Evolutionary conservation across 2,888 invertebrate species (phyloP).

Genomic region (Papilio gigon): DNA sequence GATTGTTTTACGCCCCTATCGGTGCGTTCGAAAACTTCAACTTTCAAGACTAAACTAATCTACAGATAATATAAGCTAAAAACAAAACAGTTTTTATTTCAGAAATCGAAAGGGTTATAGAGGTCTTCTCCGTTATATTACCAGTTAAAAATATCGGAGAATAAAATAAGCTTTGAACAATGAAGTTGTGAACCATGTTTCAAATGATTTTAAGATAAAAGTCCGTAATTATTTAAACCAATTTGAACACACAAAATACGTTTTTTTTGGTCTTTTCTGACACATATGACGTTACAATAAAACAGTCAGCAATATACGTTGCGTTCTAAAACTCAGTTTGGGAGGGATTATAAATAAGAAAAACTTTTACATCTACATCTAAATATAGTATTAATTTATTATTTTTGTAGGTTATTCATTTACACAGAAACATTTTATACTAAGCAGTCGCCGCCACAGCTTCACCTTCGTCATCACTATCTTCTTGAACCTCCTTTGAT

Average conservation of each 20-base stretch:
- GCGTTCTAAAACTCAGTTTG: constrained; percentile 17
- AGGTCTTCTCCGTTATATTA: background rate
- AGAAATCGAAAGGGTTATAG: background rate
- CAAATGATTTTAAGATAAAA: no score
- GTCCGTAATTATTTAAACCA: no score
- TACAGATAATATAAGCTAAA: constrained; percentile 36
- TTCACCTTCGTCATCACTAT: constrained; percentile 75
- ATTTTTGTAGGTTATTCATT: constrained; percentile 46
- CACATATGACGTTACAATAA: background rate
- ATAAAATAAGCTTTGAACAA: background rate
- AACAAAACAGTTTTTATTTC: background rate
- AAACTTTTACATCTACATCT: background rate
- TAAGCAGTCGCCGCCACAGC: constrained; percentile 59
- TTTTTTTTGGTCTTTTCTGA: no score
- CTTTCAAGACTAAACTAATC: constrained; percentile 15
- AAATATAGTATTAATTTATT: constrained; percentile 48
- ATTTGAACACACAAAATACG: no score
- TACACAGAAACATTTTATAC: constrained; percentile 45
- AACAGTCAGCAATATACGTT: constrained; percentile 13
- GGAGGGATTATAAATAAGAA: constrained; percentile 33
- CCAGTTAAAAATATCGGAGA: background rate
- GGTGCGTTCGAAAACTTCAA: constrained; percentile 62
- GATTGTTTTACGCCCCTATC: constrained; percentile 79
- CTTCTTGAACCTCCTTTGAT: constrained; percentile 68
- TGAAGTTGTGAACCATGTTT: background rate